Evolutionary conservation across 1,140 invertebrate genomes (phyloP).

Genomic region (Maconellicoccus hirsutus): DNA sequence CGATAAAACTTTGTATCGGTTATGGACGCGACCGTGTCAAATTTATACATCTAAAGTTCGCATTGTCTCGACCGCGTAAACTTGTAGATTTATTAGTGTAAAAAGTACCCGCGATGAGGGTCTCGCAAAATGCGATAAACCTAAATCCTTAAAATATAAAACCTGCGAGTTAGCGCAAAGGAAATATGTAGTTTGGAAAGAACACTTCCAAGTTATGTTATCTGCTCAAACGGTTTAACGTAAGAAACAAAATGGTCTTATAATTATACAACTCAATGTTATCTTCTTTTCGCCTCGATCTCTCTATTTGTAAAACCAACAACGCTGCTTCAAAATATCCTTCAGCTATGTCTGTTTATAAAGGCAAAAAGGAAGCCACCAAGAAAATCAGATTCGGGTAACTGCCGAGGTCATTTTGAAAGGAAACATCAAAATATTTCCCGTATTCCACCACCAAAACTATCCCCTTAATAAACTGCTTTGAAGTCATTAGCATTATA

Average conservation of each 20-base stretch:
- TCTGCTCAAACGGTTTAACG: not conserved
- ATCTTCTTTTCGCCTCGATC: constrained; percentile 1
- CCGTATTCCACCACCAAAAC: not conserved
- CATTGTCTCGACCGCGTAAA: too few relatives aligned
- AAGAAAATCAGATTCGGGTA: constrained; percentile 4
- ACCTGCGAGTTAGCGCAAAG: not conserved
- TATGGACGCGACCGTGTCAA: too few relatives aligned
- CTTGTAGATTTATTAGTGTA: too few relatives aligned
- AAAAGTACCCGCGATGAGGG: too few relatives aligned
- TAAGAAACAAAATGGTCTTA: not conserved
- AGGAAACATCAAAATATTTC: constrained; percentile 9
- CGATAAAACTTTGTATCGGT: too few relatives aligned
- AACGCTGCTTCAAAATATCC: too few relatives aligned
- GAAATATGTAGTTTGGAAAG: constrained; percentile 4
- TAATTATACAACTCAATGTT: not conserved
- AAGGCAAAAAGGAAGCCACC: not conserved
- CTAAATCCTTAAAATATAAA: too few relatives aligned
- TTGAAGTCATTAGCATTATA: constrained; percentile 9
- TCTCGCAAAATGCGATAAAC: too few relatives aligned
- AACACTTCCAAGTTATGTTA: not conserved
- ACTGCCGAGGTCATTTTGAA: not conserved
- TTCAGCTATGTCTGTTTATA: not conserved
- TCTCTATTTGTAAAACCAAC: not conserved
- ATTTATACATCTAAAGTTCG: too few relatives aligned
- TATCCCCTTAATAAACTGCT: not conserved